Conservation (phyloP, 1,140 invertebrate genomes). For the Drosophila nasuta region DNA sequence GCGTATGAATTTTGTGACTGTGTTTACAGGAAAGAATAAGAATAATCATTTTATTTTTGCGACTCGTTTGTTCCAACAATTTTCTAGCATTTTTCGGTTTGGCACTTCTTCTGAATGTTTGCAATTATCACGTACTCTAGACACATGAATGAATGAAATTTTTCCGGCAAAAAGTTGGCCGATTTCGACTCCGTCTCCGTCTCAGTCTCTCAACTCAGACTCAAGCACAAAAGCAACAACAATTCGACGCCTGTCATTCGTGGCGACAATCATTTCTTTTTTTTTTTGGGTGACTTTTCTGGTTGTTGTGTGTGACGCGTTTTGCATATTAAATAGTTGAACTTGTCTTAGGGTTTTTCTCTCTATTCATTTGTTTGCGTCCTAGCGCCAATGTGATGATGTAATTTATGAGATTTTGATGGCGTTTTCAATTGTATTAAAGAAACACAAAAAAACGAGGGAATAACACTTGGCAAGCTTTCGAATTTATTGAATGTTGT, state of each 20-base stretch:
- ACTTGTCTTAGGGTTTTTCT: conserved; percentile 29
- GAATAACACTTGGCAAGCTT: too few relatives aligned
- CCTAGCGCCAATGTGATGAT: conserved; percentile 58
- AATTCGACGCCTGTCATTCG: conserved; percentile 63
- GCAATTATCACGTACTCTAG: conserved; percentile 69
- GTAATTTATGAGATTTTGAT: conserved; percentile 78
- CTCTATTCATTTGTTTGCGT: conserved; percentile 43
- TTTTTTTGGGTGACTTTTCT: conserved; percentile 23
- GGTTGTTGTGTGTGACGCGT: conserved; percentile 44
- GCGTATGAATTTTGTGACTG: conserved; percentile 96
- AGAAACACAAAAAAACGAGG: not conserved
- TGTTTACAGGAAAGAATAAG: conserved; percentile 48
- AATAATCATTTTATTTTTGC: conserved; percentile 50
- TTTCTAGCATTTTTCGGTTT: conserved; percentile 13
- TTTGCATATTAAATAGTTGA: conserved; percentile 70
- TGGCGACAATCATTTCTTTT: conserved; percentile 61
- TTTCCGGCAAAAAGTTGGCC: conserved; percentile 48
- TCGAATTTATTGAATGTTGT: too few relatives aligned
- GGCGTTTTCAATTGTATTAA: conserved; percentile 57
- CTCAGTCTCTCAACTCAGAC: conserved; percentile 28
- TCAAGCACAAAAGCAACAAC: conserved; percentile 53
- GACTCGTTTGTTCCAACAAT: not conserved
- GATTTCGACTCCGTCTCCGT: too few relatives aligned
- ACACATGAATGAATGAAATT: conserved; percentile 43
- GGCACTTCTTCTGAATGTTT: conserved; percentile 9